These are phyloP conservation scores for Takifugu bimaculatus DNA, from an alignment of 2,113 vertebrate genomes.

Conservation along the genomic window DNA sequence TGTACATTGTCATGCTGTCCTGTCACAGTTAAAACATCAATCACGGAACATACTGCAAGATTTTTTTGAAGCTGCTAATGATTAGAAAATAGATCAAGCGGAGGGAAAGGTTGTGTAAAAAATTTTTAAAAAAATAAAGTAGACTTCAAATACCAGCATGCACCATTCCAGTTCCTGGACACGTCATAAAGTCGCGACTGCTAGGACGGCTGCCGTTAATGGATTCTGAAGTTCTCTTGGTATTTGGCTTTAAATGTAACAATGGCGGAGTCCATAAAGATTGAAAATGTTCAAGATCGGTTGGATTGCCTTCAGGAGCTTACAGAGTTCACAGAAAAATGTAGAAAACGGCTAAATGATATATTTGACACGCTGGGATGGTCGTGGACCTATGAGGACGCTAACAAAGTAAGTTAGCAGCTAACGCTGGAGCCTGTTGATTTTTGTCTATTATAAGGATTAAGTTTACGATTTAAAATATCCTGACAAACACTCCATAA, in stretches of 20 bases:
- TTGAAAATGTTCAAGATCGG: constrained; percentile 30
- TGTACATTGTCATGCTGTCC: too few relatives aligned
- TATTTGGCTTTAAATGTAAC: background rate
- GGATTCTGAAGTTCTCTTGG: background rate
- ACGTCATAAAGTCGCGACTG: constrained; percentile 25
- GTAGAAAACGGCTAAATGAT: constrained; percentile 54
- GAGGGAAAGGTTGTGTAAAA: too few relatives aligned
- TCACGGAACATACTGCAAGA: too few relatives aligned
- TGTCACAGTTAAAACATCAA: too few relatives aligned
- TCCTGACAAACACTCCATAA: too few relatives aligned
- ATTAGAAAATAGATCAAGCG: too few relatives aligned
- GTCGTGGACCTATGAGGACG: constrained; percentile 37
- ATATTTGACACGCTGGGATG: constrained; percentile 66
- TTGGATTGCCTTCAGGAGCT: constrained; percentile 57
- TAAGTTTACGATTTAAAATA: too few relatives aligned
- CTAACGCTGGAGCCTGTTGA: background rate
- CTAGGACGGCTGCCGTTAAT: background rate
- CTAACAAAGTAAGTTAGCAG: constrained; percentile 23
- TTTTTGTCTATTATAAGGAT: background rate
- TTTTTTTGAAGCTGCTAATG: too few relatives aligned
- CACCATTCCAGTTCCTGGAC: background rate
- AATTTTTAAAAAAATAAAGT: too few relatives aligned
- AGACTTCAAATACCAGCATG: constrained; percentile 45
- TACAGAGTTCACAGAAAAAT: constrained; percentile 67
- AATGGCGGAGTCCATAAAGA: constrained; percentile 11